Evolutionary conservation across 2,888 invertebrate species (phyloP).

Genomic region (Biston betularia): DNA sequence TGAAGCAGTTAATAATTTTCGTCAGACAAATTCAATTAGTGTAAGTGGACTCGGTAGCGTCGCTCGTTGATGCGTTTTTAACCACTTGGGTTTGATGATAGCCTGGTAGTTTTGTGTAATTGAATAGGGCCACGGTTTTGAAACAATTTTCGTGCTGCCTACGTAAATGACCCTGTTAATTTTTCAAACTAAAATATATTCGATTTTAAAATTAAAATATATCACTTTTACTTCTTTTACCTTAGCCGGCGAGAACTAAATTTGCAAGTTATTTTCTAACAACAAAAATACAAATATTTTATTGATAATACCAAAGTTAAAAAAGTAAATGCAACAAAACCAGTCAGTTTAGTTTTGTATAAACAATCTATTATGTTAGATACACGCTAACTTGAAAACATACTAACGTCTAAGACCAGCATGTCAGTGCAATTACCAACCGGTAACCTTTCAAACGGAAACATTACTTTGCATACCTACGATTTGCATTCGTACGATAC

Average conservation of each 20-base stretch:
- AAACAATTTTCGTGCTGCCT: slow-evolving; percentile 1
- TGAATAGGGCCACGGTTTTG: slow-evolving; percentile 35
- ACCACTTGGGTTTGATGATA: slow-evolving; percentile 58
- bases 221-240: not conserved
- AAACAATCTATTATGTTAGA: not conserved
- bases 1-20: slow-evolving; percentile 52
- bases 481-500: slow-evolving; percentile 48
- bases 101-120: slow-evolving; percentile 54
- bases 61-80: slow-evolving; percentile 67
- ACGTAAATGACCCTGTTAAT: not conserved
- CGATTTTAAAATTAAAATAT: not conserved
- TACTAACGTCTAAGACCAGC: not conserved
- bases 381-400: not conserved
- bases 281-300: too few species aligned
- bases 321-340: too few species aligned
- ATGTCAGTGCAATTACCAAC: slow-evolving; percentile 12
- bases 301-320: too few species aligned
- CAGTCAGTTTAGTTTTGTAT: too few species aligned
- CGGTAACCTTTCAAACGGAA: slow-evolving; percentile 21
- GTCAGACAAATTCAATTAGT: slow-evolving; percentile 51
- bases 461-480: slow-evolving; percentile 31
- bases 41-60: slow-evolving; percentile 35
- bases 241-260: too few species aligned
- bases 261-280: too few species aligned
- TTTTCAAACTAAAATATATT: not conserved